phyloP scores from a whole-genome alignment of 2,797 vertebrate species.

The Morus bassanus region DNA sequence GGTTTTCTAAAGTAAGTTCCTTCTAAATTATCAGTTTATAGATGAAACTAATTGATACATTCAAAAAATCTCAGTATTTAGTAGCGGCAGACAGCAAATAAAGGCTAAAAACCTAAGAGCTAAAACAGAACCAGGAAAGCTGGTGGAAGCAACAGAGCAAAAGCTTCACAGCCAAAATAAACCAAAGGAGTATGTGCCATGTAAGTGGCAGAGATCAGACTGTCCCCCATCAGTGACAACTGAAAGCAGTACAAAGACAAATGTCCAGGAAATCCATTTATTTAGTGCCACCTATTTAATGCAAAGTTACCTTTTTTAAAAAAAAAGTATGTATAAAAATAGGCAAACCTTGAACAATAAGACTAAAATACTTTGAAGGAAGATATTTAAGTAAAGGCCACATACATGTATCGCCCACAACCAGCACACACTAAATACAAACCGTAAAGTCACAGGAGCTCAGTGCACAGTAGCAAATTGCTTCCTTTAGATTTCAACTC shows the following conservation, averaged over 20 bases:
- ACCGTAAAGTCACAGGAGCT: background rate
- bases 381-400: background rate
- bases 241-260: background rate
- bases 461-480: background rate
- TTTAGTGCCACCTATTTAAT: background rate
- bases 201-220: background rate
- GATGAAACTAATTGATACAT: background rate
- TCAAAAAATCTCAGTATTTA: background rate
- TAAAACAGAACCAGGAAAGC: background rate
- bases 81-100: background rate
- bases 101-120: background rate
- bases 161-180: background rate
- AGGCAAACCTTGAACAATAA: background rate
- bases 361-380: background rate
- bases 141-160: background rate
- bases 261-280: background rate
- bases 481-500: background rate
- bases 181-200: fast-evolving
- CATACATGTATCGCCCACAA: background rate
- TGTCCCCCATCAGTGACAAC: fast-evolving
- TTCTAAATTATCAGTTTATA: background rate
- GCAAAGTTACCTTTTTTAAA: background rate
- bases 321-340: background rate
- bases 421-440: background rate
- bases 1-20: background rate